Percentiles rank a stretch among this genome's conserved stretches.
Evolutionary conservation across 2,797 vertebrate genomes (phyloP).

Genomic region (Lateolabrax maculatus): DNA sequence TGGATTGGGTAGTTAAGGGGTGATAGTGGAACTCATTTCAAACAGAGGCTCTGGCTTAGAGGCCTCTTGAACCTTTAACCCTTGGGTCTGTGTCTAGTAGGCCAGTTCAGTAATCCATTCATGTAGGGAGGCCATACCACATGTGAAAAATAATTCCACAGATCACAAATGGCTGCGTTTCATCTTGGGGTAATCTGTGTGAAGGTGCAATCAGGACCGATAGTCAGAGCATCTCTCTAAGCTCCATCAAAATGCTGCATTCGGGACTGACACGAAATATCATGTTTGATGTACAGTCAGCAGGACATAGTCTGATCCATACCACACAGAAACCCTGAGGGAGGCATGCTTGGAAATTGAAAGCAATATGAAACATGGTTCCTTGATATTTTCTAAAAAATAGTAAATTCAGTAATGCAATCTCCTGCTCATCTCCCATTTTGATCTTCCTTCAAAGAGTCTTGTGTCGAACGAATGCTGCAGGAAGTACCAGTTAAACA

Average conservation of each 20-base stretch:
- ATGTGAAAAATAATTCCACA: neutral
- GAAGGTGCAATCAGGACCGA: neutral
- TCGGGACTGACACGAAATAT: conserved; percentile 4
- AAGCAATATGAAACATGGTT: conserved; percentile 28
- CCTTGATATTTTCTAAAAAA: conserved; percentile 54
- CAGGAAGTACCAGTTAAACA: conserved; percentile 41
- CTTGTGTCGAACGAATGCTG: conserved; percentile 8
- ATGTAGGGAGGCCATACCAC: neutral
- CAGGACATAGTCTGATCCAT: conserved; percentile 15
- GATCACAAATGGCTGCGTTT: neutral
- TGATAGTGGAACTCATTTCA: too few relatives aligned
- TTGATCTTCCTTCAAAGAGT: conserved; percentile 36
- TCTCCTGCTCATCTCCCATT: conserved; percentile 37
- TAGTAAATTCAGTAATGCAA: conserved; percentile 34
- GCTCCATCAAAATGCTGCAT: neutral
- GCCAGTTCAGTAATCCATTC: neutral
- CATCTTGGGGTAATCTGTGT: conserved; percentile 15
- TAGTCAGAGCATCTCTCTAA: neutral
- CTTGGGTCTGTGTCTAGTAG: neutral
- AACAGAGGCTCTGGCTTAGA: neutral
- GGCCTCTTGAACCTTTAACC: neutral
- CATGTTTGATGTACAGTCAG: conserved; percentile 12
- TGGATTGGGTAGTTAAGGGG: too few relatives aligned
- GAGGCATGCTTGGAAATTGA: neutral
- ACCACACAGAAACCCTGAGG: conserved; percentile 3